A percentile compares a stretch with the other conserved stretches of the same genome.
These are phyloP conservation scores for Lochmaea crataegi DNA, from an alignment of 2,888 invertebrate genomes.

Conservation along the genomic window DNA sequence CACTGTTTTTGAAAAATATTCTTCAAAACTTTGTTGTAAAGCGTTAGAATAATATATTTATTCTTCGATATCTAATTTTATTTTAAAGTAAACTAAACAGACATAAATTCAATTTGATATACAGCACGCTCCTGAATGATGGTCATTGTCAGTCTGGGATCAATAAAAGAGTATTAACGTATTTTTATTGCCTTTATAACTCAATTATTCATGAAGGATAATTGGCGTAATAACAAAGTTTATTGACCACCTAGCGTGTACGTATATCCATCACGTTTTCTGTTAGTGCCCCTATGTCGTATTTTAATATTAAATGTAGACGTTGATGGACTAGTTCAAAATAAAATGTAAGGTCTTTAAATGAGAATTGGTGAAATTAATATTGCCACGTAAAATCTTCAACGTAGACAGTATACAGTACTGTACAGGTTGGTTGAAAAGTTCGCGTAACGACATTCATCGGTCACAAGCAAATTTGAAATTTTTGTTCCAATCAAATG, in stretches of 20 bases:
- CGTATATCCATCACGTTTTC: neutral
- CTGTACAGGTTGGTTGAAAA: too few species aligned
- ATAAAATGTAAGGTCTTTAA: too few species aligned
- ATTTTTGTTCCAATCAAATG: too few species aligned
- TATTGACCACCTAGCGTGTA: slow-evolving; percentile 12
- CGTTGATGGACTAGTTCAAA: neutral
- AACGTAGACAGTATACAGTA: too few species aligned
- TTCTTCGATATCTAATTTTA: too few species aligned
- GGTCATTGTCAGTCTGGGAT: slow-evolving; percentile 7
- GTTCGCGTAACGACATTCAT: too few species aligned
- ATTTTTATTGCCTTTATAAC: neutral
- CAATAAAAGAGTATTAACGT: neutral
- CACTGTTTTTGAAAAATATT: too few species aligned
- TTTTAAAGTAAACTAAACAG: neutral
- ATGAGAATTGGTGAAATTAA: too few species aligned
- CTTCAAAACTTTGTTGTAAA: too few species aligned
- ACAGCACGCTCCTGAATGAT: neutral
- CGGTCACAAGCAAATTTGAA: too few species aligned
- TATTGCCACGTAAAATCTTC: too few species aligned
- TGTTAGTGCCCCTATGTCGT: neutral
- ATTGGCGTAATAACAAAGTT: slow-evolving; percentile 9
- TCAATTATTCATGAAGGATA: slow-evolving; percentile 16
- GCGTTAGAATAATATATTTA: too few species aligned
- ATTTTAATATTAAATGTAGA: neutral
- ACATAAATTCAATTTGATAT: neutral